Percentiles rank a stretch among this genome's conserved stretches.
These are phyloP conservation scores for Falco cherrug DNA, from an alignment of 2,797 vertebrate genomes.

Conservation along the genomic window DNA sequence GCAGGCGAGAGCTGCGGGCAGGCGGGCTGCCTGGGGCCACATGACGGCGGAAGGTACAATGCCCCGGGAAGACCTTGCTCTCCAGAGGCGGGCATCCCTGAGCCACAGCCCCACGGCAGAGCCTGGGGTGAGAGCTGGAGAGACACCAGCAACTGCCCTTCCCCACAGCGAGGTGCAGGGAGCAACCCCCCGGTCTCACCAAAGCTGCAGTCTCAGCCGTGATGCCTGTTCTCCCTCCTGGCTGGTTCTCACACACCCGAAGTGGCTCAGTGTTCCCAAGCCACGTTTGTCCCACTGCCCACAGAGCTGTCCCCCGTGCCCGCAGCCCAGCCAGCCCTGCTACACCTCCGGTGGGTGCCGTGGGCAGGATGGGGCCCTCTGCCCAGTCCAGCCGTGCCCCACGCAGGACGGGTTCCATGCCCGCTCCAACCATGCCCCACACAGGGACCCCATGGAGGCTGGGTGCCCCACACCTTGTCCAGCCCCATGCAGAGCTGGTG, in stretches of 20 bases:
- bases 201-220: accelerated
- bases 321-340: background rate
- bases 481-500: accelerated
- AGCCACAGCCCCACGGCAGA: background rate
- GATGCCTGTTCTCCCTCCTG: background rate
- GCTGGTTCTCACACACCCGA: background rate
- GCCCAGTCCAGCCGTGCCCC: background rate
- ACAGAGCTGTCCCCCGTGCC: background rate
- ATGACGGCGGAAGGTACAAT: background rate
- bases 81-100: background rate
- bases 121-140: background rate
- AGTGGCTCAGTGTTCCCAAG: accelerated
- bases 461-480: background rate
- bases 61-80: background rate
- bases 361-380: background rate
- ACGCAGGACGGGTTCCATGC: background rate
- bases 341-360: background rate
- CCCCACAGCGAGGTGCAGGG: background rate
- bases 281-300: background rate
- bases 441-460: background rate
- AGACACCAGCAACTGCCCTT: background rate
- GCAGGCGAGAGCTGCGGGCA: background rate
- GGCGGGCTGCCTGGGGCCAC: background rate
- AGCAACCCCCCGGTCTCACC: accelerated
- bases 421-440: background rate